phyloP scores from a whole-genome alignment of 1,140 invertebrate species.

The Zaprionus ghesquierei region DNA sequence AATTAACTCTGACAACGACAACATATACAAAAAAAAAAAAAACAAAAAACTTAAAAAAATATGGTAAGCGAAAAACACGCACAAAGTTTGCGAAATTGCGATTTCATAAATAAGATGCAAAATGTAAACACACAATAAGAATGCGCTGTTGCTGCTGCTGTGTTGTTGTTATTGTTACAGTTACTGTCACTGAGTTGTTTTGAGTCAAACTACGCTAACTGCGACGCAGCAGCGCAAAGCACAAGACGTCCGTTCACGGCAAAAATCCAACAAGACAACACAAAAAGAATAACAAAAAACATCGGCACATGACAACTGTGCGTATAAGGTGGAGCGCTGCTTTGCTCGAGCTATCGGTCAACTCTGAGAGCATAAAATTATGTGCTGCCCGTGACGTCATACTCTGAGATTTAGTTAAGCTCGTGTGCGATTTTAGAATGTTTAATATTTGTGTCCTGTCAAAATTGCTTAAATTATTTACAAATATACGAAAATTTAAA shows the following conservation, averaged over 20 bases:
- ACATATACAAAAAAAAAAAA: slow-evolving; percentile 13
- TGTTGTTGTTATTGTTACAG: slow-evolving; percentile 15
- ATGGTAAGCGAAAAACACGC: slow-evolving; percentile 11
- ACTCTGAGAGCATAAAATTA: slow-evolving; percentile 13
- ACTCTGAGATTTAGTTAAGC: background rate
- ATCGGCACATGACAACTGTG: slow-evolving; percentile 14
- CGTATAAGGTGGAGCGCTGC: background rate
- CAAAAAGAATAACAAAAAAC: slow-evolving; percentile 40
- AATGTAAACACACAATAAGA: slow-evolving; percentile 17
- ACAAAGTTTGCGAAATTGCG: slow-evolving; percentile 17
- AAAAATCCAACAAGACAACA: slow-evolving; percentile 47
- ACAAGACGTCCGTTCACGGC: slow-evolving; percentile 52
- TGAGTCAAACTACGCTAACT: slow-evolving; percentile 49
- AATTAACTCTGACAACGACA: slow-evolving; percentile 8
- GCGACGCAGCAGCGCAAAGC: slow-evolving; percentile 49
- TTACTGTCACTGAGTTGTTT: slow-evolving; percentile 43
- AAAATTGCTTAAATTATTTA: background rate
- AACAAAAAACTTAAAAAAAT: slow-evolving; percentile 18
- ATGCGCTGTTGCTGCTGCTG: slow-evolving; percentile 2
- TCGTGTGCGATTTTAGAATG: background rate
- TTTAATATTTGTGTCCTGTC: background rate
- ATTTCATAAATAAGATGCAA: slow-evolving; percentile 20
- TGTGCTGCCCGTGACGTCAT: slow-evolving; percentile 9
- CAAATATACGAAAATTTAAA: background rate
- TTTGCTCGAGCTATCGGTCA: too few species aligned